Evolutionary conservation across 53 echinoderm and acorn worm genomes (phyloP).

Genomic region (Arbacia lixula): DNA sequence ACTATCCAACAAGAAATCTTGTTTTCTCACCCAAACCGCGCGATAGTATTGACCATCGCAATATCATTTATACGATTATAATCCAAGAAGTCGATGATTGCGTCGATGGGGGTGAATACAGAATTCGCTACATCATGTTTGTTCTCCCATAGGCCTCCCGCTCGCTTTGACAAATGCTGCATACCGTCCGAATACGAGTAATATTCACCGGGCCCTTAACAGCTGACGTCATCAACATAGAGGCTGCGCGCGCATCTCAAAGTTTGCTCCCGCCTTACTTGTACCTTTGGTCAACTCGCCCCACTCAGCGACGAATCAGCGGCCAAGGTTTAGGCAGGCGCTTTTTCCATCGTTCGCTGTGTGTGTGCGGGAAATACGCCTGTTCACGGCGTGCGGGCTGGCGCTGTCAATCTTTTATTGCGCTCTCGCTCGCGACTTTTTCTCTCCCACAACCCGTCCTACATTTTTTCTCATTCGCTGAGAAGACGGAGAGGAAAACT

Average conservation of each 20-base stretch:
- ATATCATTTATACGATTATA: too few species aligned
- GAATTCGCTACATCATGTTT: too few species aligned
- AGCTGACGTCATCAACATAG: too few species aligned
- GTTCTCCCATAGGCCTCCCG: too few species aligned
- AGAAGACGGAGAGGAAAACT: not conserved
- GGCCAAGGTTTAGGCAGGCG: not conserved
- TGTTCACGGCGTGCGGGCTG: not conserved
- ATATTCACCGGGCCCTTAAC: too few species aligned
- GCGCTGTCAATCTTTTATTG: slow-evolving; percentile 19
- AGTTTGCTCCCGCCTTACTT: slow-evolving; percentile 11
- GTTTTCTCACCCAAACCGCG: too few species aligned
- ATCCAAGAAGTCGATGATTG: too few species aligned
- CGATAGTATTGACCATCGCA: too few species aligned
- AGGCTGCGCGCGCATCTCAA: slow-evolving; percentile 25
- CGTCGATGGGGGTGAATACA: too few species aligned
- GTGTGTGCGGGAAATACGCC: not conserved
- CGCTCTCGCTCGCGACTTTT: slow-evolving; percentile 26
- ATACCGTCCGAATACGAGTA: too few species aligned
- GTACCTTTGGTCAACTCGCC: not conserved
- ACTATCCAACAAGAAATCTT: too few species aligned
- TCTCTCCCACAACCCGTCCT: slow-evolving; percentile 11
- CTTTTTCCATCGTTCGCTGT: not conserved
- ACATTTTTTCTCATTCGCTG: slow-evolving; percentile 9
- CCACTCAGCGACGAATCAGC: slow-evolving; percentile 40
- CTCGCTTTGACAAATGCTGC: too few species aligned